Evolutionary conservation across 2,888 invertebrate genomes (phyloP).

Genomic region (Conops quadrifasciatus): DNA sequence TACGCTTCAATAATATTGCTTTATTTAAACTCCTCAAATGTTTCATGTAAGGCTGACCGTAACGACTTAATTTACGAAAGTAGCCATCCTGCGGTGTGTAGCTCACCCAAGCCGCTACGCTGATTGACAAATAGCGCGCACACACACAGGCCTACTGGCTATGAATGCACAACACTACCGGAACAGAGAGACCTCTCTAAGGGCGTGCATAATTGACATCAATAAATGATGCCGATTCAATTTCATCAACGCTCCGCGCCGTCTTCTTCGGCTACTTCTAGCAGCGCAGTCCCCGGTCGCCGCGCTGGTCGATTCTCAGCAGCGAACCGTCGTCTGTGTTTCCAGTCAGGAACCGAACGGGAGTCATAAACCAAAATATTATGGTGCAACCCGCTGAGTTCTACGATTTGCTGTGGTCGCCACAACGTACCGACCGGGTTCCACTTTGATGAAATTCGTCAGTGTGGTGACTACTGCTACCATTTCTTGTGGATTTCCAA

Average conservation of each 20-base stretch:
- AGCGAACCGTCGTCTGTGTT: not conserved
- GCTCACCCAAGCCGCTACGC: slow-evolving; percentile 15
- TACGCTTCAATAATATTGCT: slow-evolving; percentile 57
- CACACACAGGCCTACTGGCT: not conserved
- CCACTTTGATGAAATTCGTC: slow-evolving; percentile 61
- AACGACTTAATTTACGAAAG: slow-evolving; percentile 56
- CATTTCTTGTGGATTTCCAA: slow-evolving; percentile 45
- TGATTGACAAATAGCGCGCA: slow-evolving; percentile 11
- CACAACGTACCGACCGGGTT: slow-evolving; percentile 50
- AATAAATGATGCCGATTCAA: slow-evolving; percentile 31
- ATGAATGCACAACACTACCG: too few species aligned
- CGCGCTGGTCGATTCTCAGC: not conserved
- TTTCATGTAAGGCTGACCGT: slow-evolving; percentile 50
- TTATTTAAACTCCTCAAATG: slow-evolving; percentile 57
- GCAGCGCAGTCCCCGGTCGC: not conserved
- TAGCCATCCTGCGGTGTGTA: slow-evolving; percentile 50
- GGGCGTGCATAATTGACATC: slow-evolving; percentile 40
- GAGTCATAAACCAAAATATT: slow-evolving; percentile 60
- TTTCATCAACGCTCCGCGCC: not conserved
- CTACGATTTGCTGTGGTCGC: slow-evolving; percentile 58
- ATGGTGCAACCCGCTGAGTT: slow-evolving; percentile 52
- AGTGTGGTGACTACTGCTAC: slow-evolving; percentile 55
- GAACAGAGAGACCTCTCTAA: slow-evolving; percentile 21
- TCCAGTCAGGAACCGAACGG: slow-evolving; percentile 38
- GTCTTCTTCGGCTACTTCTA: not conserved